Base-by-base conservation (phyloP, 2,113 vertebrate species). In the Ailurus styani region DNA sequence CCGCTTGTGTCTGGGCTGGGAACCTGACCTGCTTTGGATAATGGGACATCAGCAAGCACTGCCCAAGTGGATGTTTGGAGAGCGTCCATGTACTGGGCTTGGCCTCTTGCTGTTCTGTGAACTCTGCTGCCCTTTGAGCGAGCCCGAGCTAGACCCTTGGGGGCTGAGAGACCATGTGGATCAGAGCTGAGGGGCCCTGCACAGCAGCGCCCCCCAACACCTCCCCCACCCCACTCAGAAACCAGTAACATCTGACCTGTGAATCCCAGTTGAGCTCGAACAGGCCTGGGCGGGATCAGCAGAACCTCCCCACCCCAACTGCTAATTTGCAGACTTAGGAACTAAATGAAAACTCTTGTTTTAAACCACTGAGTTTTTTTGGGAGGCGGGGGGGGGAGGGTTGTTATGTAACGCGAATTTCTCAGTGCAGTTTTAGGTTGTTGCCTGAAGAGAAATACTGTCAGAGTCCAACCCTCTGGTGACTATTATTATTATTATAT, bases 21-120 rank as follows among this genome's bases (percentile, higher is more conserved):
- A 55, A 34, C 31, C 9, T 42, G 10, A 25, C 50, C 52, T 90
- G 18, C 31, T 85, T 27, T 50, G 25, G 37, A 77, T 47, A 62
- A 0, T 0, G 37, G 52, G 62, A 14, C 34, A 3, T 40, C 0
- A 11, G 57, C 54, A n/a, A 15, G 9, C 27, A 25, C 1, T 3
- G 13, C 20, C 18, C 13, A 17, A 14, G 55, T 3, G 1, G 45
- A 34, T 29, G 45, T 40, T 21, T 42, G 64, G 18, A 11, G 12
- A 3, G 11, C 9, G 0, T 31, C 1, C 0, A 0, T 4, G 31
- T 21, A 0, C 5, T 8, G 85, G 40, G 25, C 25, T 34, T 37
- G 17, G 7, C 25, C 15, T 64, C 31, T 6, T 14, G 47, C n/a
- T 37, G 68, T 18, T 47, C 11, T 50, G 7, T 40, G 52, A 47